Conservation (phyloP, 1,140 invertebrate species). For the Sipha flava region DNA sequence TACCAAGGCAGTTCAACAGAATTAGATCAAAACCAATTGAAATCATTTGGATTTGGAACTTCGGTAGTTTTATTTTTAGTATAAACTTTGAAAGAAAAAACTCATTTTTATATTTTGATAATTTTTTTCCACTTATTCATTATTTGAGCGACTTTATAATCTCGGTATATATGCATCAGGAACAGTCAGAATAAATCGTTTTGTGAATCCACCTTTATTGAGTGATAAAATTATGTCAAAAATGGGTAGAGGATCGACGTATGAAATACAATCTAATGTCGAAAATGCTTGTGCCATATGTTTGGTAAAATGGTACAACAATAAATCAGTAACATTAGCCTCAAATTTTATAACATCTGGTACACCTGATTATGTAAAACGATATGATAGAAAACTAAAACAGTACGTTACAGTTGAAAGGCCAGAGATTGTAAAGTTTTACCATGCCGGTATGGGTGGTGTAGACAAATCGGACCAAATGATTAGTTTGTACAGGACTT, state of each 20-base stretch:
- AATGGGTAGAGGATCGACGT: neutral
- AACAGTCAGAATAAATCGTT: neutral
- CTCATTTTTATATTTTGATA: neutral
- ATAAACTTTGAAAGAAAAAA: neutral
- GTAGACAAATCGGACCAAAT: neutral
- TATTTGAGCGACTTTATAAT: neutral
- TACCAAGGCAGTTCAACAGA: neutral
- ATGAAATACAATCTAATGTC: neutral
- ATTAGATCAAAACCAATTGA: neutral
- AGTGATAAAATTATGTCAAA: neutral
- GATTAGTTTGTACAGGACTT: neutral
- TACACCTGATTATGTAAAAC: neutral
- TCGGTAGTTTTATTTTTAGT: neutral
- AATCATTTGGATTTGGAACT: neutral
- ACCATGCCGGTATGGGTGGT: neutral
- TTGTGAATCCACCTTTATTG: neutral
- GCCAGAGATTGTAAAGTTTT: neutral
- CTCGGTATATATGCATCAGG: neutral
- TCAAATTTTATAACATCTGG: neutral
- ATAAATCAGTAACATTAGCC: neutral
- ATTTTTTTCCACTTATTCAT: neutral
- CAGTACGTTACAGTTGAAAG: neutral
- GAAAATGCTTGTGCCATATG: neutral
- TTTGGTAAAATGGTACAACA: neutral
- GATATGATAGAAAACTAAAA: neutral